Percentiles rank a stretch among this genome's conserved stretches.
phyloP scores from a whole-genome alignment of 1,140 invertebrate genomes.

The Nymphalis io region DNA sequence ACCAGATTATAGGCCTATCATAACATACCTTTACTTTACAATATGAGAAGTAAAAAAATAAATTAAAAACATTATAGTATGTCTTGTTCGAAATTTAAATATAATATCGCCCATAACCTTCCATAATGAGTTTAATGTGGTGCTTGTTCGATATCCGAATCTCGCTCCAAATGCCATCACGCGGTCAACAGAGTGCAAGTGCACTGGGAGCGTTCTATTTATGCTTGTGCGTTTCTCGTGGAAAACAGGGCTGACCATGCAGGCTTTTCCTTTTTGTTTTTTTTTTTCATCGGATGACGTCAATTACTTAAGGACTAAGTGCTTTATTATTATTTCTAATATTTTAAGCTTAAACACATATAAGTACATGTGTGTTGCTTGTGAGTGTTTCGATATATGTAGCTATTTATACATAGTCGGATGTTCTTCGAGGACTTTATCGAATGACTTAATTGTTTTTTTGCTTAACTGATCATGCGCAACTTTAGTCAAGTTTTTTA shows the following conservation, averaged over 20 bases:
- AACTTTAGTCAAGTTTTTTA: slow-evolving; percentile 1
- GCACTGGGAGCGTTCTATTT: slow-evolving; percentile 35
- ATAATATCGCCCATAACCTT: background rate
- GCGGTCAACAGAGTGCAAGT: slow-evolving; percentile 39
- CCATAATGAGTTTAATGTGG: background rate
- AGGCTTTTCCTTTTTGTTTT: background rate
- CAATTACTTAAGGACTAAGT: background rate
- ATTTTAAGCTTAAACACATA: no score
- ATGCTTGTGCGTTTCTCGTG: slow-evolving; percentile 22
- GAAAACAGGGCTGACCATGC: slow-evolving; percentile 26
- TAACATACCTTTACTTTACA: no score
- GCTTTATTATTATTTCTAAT: background rate
- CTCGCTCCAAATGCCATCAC: slow-evolving; percentile 8
- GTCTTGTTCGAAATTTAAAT: background rate
- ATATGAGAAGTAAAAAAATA: background rate
- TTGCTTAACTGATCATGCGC: slow-evolving; percentile 12
- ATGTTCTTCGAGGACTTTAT: background rate
- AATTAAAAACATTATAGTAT: background rate
- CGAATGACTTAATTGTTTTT: background rate
- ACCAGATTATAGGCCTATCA: no score
- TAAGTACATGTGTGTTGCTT: no score
- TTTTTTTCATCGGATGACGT: background rate
- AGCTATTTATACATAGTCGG: background rate
- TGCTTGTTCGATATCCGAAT: slow-evolving; percentile 18
- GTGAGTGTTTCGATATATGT: background rate